These are phyloP conservation scores for Erithacus rubecula DNA, from an alignment of 2,797 vertebrate species.

Conservation along the genomic window DNA sequence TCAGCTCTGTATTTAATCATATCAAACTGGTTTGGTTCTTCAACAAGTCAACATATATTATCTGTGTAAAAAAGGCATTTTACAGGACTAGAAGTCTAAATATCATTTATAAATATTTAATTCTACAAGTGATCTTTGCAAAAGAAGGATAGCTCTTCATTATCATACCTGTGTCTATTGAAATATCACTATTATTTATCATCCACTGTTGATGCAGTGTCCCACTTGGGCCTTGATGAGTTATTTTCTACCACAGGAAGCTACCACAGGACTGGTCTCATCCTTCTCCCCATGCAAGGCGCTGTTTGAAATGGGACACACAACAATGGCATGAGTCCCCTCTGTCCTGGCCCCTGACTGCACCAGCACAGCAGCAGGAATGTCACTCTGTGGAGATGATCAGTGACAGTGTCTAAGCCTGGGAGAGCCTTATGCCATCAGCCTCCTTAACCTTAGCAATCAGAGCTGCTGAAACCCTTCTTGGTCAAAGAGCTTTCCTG, in stretches of 20 bases:
- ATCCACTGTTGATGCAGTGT: slow-evolving; percentile 48
- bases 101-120: slow-evolving; percentile 78
- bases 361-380: not conserved
- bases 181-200: slow-evolving; percentile 73
- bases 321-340: not conserved
- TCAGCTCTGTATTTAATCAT: slow-evolving; percentile 61
- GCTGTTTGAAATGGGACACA: not conserved
- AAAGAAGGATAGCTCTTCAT: slow-evolving; percentile 71
- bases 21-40: slow-evolving; percentile 66
- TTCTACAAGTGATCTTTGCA: slow-evolving; percentile 69
- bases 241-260: slow-evolving; percentile 1
- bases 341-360: accelerated
- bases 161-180: slow-evolving; percentile 69
- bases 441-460: not conserved
- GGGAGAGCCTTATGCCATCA: not conserved
- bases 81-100: slow-evolving; percentile 65
- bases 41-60: slow-evolving; percentile 73
- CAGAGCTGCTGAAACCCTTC: not conserved
- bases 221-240: not conserved
- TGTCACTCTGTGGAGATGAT: not conserved
- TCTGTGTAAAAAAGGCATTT: slow-evolving; percentile 65
- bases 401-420: not conserved
- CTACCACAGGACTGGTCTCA: not conserved
- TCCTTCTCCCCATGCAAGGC: not conserved
- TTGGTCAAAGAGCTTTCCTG: not conserved